Evolutionary conservation across 2,888 invertebrate species (phyloP).

Genomic region (Aphidoletes aphidimyza): DNA sequence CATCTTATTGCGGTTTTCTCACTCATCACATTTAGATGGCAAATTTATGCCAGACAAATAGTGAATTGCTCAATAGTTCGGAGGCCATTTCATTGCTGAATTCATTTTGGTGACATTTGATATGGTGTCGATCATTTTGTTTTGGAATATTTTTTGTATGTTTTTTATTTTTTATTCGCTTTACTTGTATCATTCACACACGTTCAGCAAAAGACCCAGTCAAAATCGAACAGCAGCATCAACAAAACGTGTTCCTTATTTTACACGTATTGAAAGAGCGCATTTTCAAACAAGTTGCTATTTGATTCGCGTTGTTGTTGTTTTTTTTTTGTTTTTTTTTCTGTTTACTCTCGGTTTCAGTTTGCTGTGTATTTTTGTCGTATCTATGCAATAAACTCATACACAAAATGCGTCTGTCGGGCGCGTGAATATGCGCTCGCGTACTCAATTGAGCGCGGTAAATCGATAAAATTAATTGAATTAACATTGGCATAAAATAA

Average conservation of each 20-base stretch:
- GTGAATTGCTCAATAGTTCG: neutral
- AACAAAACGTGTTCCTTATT: slow-evolving; percentile 17
- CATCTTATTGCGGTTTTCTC: neutral
- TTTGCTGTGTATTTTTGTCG: too few species aligned
- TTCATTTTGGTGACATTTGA: slow-evolving; percentile 37
- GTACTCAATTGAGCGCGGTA: neutral
- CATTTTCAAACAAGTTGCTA: slow-evolving; percentile 14
- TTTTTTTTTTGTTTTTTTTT: neutral
- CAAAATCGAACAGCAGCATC: neutral
- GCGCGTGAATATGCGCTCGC: neutral
- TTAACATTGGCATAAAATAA: slow-evolving; percentile 47
- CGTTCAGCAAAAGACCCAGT: too few species aligned
- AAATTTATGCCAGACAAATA: neutral
- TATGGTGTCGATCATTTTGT: slow-evolving; percentile 10
- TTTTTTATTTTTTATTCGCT: neutral
- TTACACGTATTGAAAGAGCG: neutral
- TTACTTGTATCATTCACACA: too few species aligned
- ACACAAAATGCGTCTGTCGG: neutral
- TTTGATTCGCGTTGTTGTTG: too few species aligned
- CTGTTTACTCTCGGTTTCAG: neutral
- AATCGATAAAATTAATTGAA: slow-evolving; percentile 49
- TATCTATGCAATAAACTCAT: neutral
- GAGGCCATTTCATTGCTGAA: slow-evolving; percentile 23
- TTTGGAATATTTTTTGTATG: neutral
- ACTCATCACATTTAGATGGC: too few species aligned